Percentiles rank a stretch among this genome's conserved stretches.
Conservation (phyloP, 2,113 vertebrate genomes). For the Leucopsar rothschildi region DNA sequence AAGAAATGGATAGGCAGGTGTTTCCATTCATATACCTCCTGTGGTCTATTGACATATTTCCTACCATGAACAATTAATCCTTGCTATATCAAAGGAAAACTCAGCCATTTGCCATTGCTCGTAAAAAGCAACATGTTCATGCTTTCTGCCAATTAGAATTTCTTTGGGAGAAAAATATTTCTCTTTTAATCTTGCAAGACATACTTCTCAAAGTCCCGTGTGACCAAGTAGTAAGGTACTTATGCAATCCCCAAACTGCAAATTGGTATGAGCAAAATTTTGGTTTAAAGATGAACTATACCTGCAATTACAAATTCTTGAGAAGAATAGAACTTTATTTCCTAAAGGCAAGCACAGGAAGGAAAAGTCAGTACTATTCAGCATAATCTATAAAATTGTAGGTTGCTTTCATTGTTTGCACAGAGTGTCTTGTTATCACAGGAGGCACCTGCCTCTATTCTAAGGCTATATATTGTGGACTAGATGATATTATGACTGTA, state of each 20-base stretch:
- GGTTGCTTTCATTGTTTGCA: background rate
- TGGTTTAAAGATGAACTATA: background rate
- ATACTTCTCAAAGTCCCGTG: background rate
- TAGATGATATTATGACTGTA: background rate
- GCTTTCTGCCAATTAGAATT: background rate
- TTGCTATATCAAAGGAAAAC: background rate
- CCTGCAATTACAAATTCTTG: background rate
- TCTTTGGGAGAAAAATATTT: background rate
- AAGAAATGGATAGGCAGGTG: background rate
- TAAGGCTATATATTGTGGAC: background rate
- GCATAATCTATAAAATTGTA: background rate
- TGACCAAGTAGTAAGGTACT: background rate
- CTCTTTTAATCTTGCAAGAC: background rate
- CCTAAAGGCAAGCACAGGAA: background rate
- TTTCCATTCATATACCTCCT: background rate
- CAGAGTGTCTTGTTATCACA: fast-evolving
- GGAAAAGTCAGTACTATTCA: background rate
- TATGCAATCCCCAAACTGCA: background rate
- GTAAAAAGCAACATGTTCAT: background rate
- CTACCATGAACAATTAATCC: background rate
- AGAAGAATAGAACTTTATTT: background rate
- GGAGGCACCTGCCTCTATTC: background rate
- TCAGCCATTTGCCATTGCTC: background rate
- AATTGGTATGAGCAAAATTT: background rate
- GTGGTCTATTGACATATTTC: background rate